Evolutionary conservation across 2,797 vertebrate species (phyloP), one percentile per base, ranked within the genome.

Genomic region (Hozukius guyotensis): DNA sequence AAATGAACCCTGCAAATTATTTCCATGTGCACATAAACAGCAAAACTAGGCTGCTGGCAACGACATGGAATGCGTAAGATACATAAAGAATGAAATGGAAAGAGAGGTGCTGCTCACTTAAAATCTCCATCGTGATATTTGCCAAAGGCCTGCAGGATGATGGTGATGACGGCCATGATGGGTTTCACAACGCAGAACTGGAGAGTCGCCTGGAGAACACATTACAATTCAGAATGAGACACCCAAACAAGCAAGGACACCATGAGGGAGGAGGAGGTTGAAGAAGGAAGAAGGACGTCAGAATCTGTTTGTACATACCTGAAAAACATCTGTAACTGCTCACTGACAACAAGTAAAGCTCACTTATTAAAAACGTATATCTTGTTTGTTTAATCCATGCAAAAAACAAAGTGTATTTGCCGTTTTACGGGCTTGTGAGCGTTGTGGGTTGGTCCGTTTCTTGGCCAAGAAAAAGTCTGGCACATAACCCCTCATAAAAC

Each of bases 101-200:
- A 72, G 27, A 65, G 73, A 82, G 79, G 46, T 70, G 77, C 20
- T 82, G 87, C 97, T 97, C 93, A 99, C 98, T 97, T 98, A 94
- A 99, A 99, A 90, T 99, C 98, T 72, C 98, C 98, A 0, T 99
- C 98, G 0, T 97, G 96, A 89, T 99, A 99, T 96, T 97, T 99
- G 93, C 97, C 97, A 0, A 97, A 97, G 0, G 96, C 98, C 93
- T 99, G 98, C 69, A 99, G 95, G 93, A 99, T 86, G 92, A 99
- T 99, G 91, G 98, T 99, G 94, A 97, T 70, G 61, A 96, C 83
- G 0, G 98, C 97, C 98, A 99, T 99, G 93, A 97, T 93, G 59
- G 98, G 98, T 90, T 99, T 99, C 93, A 99, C 96, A 0, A 98
- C 96, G 75, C 98, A 99, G 96, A 99, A 99, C 96, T 99, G 98